Conservation (phyloP, 2,888 invertebrate genomes). For the Toxonevra muliebris region DNA sequence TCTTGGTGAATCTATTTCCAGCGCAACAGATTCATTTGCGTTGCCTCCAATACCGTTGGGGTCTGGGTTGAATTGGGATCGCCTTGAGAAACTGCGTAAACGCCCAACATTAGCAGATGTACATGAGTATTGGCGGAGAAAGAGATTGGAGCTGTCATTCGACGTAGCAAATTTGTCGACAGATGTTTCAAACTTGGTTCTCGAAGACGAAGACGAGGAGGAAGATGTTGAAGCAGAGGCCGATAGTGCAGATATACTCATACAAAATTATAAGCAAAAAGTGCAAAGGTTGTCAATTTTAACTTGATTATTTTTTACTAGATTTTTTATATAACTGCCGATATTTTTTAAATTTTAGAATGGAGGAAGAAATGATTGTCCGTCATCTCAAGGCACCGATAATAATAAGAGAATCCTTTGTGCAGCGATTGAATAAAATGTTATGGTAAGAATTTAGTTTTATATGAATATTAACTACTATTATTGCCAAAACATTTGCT, state of each 20-base stretch:
- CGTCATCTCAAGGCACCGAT: too few species aligned
- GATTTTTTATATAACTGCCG: too few species aligned
- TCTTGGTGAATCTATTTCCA: conserved; percentile 34
- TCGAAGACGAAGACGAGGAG: too few species aligned
- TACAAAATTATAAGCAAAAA: neutral
- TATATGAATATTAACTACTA: too few species aligned
- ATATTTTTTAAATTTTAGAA: too few species aligned
- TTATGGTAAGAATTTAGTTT: too few species aligned
- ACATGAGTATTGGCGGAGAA: conserved; percentile 43
- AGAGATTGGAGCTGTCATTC: conserved; percentile 14
- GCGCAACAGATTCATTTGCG: conserved; percentile 41
- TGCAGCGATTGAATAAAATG: too few species aligned
- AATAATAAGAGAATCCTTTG: too few species aligned
- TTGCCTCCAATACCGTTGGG: conserved; percentile 39
- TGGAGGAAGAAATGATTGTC: too few species aligned
- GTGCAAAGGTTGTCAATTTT: neutral
- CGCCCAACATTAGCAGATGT: conserved; percentile 43
- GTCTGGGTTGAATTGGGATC: conserved; percentile 36
- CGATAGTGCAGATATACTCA: neutral
- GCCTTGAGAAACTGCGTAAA: conserved; percentile 41
- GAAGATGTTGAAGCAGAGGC: neutral
- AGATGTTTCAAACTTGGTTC: too few species aligned
- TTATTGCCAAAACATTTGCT: too few species aligned
- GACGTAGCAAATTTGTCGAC: too few species aligned
- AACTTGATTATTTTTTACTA: neutral